Base-by-base conservation (phyloP, 2,888 invertebrate genomes). In the Abrostola tripartita region DNA sequence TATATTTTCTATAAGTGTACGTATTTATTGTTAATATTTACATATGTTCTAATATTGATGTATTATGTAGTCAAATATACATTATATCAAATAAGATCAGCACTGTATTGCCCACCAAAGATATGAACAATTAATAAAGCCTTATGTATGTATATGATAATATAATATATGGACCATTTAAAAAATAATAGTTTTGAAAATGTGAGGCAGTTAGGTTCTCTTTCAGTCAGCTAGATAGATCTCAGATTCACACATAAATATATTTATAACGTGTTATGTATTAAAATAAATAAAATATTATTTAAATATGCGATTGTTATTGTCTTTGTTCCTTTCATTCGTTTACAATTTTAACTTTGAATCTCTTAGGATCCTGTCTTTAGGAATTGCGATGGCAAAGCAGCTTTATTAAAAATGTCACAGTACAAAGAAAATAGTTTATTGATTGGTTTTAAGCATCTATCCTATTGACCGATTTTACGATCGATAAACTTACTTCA, bases 201-300 rank as follows among this genome's bases (percentile, higher is more conserved):
- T 50, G 6, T 52, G 12, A 53, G 12, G 42, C 50, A 42, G 37
- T 55, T 67, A 24, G 24, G 24, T 24, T 61, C 75, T 76, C 24
- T 64, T 61, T 36, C 49, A 53, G 49, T 72, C 74, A 70, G 66
- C 69, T 69, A 47, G 47, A 61, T 69, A 58, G 75, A 75, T 75
- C 75, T 75, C 75, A 68, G 50, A 51, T 54, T 62, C 56, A 61
- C 53, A 61, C 50, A 59, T 64, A 14, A 52, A 50, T 5, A 61
- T n/a, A 35, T 14, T 5, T 60, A 52, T 68, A 44, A 65, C 1
- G 11, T 64, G 37, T 55, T 60, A 71, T 61, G 8, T 72, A 68
- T 76, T 55, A n/a, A 6, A 42, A n/a, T 38, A 41, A 73, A 65
- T 54, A 51, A 63, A 62, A 62, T 57, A 47, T 56, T 57, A 44